Evolutionary conservation across 2,797 vertebrate species (phyloP).

Genomic region (Intellagama lesueurii): DNA sequence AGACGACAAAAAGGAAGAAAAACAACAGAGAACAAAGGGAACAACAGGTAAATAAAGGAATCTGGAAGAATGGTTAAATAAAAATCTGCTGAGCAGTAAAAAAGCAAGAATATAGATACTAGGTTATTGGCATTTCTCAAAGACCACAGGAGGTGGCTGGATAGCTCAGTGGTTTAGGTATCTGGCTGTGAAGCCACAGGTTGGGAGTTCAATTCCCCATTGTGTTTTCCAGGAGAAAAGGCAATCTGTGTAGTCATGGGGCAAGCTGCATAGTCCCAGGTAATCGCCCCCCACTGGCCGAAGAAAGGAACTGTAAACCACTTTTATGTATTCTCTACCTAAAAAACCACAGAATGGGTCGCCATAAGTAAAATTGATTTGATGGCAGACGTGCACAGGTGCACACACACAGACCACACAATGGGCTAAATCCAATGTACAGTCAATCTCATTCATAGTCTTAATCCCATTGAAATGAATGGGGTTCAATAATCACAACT

Average conservation of each 20-base stretch:
- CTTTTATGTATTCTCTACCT: no score
- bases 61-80: constrained; percentile 58
- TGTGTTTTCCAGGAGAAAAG: no score
- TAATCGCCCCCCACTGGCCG: no score
- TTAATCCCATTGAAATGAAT: not conserved
- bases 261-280: no score
- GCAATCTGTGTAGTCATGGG: no score
- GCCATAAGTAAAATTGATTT: no score
- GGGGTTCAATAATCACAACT: no score
- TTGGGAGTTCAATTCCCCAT: no score
- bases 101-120: constrained; percentile 54
- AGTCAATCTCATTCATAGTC: not conserved
- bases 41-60: constrained; percentile 60
- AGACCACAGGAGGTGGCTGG: constrained; percentile 4
- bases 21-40: constrained; percentile 59
- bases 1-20: constrained; percentile 72
- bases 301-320: no score
- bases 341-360: constrained; percentile 32
- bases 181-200: no score
- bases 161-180: no score
- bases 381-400: no score
- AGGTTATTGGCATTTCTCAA: constrained; percentile 37
- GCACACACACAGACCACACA: not conserved
- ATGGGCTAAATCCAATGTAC: not conserved
- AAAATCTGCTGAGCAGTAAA: constrained; percentile 34